Percentiles rank a stretch among this genome's conserved stretches.
Conservation (phyloP, 2,888 invertebrate genomes). For the Stenolophus ochropezus region DNA sequence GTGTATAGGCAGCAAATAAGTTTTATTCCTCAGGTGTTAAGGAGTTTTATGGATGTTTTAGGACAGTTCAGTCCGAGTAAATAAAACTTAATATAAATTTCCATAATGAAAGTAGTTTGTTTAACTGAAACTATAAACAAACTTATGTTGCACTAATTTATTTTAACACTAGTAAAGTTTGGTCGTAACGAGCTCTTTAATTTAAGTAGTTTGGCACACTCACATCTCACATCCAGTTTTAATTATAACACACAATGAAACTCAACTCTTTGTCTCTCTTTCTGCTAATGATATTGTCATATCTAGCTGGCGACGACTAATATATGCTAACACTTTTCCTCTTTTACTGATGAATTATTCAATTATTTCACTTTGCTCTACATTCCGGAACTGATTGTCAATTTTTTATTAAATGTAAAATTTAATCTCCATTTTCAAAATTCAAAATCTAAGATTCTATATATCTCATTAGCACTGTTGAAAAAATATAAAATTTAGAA, state of each 20-base stretch:
- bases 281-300: constrained; percentile 30
- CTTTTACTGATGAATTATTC: too few relatives aligned
- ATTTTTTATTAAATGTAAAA: too few relatives aligned
- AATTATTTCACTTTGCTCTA: too few relatives aligned
- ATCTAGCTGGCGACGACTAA: neutral
- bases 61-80: neutral
- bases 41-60: too few relatives aligned
- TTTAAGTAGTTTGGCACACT: constrained; percentile 51
- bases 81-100: constrained; percentile 45
- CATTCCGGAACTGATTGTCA: too few relatives aligned
- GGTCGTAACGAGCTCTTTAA: constrained; percentile 44
- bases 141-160: constrained; percentile 55
- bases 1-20: too few relatives aligned
- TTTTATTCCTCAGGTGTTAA: too few relatives aligned
- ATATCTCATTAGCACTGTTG: too few relatives aligned
- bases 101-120: constrained; percentile 40
- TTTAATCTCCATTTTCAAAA: too few relatives aligned
- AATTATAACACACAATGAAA: constrained; percentile 47
- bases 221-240: constrained; percentile 51
- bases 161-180: constrained; percentile 53
- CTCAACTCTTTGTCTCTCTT: constrained; percentile 16
- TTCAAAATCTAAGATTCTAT: too few relatives aligned
- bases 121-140: constrained; percentile 48
- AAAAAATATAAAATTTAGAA: too few relatives aligned
- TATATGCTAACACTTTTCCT: constrained; percentile 27